Base-by-base conservation (phyloP, 2,888 invertebrate species). In the Agrenia bidenticulata region DNA sequence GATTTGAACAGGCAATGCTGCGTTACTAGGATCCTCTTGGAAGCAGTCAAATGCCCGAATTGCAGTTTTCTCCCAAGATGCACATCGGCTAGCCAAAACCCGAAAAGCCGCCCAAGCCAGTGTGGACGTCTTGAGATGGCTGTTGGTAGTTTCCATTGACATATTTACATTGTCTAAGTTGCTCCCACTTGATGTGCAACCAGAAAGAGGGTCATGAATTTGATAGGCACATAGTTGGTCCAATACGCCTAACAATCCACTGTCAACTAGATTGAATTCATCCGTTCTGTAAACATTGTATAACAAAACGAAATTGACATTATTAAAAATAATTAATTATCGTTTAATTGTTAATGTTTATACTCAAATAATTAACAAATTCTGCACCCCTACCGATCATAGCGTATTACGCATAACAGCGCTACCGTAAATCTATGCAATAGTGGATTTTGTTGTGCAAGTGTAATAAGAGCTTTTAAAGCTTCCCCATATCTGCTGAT, bases 61-160 rank as follows among this genome's bases (percentile, higher is more conserved):
- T 11, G 5, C n/a, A 5, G 58, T 17, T 15, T 54, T 60, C 24
- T 66, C 80, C 80, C 80, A 81, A 68, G 78, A 78, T 42, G 80
- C 80, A 76, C 80, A 80, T 53, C 80, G 74, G 61, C 78, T 78
- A 11, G 80, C 79, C 24, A 81, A 75, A 27, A 80, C 80, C 70
- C 80, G 80, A 73, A 80, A 81, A 4, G 80, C 80, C 2, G 80
- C 80, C 80, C 80, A 81, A 4, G 80, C 80, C 77, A 80, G 78
- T n/a, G 78, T 51, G 2, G 69, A 63, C n/a, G 69, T 63, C 27
- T 61, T 60, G 11, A 53, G 56, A 41, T 60, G 51, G 2, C 27
- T 49, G 1, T 32, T 23, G 1, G 53, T 24, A 9, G 9, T 27
- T 15, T 64, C 61, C 1, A 49, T 15, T 21, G 61, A 19, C 9